A percentile compares a stretch with the other conserved stretches of the same genome.
phyloP scores from a whole-genome alignment of 2,113 vertebrate species.

The Epinephelus fuscoguttatus region DNA sequence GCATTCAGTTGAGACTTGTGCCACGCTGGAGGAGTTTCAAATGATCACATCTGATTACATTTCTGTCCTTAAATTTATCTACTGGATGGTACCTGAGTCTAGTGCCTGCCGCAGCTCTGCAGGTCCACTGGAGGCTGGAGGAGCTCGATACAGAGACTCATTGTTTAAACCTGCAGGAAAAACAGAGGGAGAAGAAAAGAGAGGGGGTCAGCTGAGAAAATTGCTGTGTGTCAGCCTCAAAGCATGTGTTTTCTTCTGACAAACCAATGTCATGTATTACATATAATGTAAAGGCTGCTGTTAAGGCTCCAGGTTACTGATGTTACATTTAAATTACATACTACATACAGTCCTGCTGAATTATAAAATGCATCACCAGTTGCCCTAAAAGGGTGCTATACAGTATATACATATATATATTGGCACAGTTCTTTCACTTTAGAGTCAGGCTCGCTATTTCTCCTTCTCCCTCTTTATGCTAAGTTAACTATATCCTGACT shows the following conservation, averaged over 20 bases:
- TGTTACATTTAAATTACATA: not conserved
- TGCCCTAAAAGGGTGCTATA: too few relatives aligned
- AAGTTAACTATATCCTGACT: too few relatives aligned
- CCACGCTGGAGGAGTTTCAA: not conserved
- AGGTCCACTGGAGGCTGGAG: constrained; percentile 37
- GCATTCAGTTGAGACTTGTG: not conserved
- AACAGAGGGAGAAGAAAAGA: not conserved
- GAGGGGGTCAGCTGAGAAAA: too few relatives aligned
- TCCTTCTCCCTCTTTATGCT: too few relatives aligned
- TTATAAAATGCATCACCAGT: not conserved
- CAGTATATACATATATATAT: too few relatives aligned
- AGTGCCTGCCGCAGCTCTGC: constrained; percentile 45
- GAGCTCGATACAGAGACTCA: constrained; percentile 41
- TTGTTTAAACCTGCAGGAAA: constrained; percentile 38
- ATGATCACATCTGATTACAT: not conserved
- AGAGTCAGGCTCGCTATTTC: too few relatives aligned
- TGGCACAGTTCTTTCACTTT: too few relatives aligned
- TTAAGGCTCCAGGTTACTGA: not conserved
- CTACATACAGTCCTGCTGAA: constrained; percentile 5
- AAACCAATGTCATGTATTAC: too few relatives aligned
- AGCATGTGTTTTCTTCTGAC: not conserved
- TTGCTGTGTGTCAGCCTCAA: not conserved
- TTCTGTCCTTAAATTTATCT: not conserved
- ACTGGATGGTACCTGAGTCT: constrained; percentile 44
- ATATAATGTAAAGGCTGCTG: not conserved